Evolutionary conservation across 23 tunicate genomes (phyloP).

Genomic region (Botrylloides violaceus): DNA sequence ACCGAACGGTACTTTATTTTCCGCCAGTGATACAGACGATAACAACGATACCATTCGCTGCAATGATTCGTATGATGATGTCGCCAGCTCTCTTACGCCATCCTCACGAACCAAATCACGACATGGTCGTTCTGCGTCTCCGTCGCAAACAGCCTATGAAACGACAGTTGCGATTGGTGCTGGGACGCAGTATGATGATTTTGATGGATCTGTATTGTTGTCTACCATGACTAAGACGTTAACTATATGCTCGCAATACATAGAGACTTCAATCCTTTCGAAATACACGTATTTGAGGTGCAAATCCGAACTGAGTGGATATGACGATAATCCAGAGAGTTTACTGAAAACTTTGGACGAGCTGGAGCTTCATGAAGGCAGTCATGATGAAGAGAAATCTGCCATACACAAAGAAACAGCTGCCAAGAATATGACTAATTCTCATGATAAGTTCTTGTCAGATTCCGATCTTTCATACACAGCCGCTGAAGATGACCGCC

Average conservation of each 20-base stretch:
- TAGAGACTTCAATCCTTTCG: not conserved
- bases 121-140: not conserved
- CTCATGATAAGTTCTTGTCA: not conserved
- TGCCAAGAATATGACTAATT: not conserved
- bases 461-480: not conserved
- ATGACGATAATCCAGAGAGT: not conserved
- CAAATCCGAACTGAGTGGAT: conserved; percentile 7
- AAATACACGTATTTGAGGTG: conserved; percentile 19
- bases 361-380: conserved; percentile 6
- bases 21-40: not conserved
- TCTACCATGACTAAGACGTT: conserved; percentile 4
- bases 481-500: not conserved
- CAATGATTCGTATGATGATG: not conserved
- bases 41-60: not conserved
- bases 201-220: not conserved
- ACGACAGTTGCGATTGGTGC: not conserved
- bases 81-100: not conserved
- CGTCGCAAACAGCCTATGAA: not conserved
- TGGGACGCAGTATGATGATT: not conserved
- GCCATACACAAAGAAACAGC: not conserved
- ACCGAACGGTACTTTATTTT: conserved; percentile 17
- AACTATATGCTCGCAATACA: not conserved
- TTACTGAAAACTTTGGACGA: not conserved
- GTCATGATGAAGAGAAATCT: not conserved
- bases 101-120: not conserved